These are phyloP conservation scores for Synergus umbraculus DNA, from an alignment of 2,888 invertebrate species.

Conservation along the genomic window DNA sequence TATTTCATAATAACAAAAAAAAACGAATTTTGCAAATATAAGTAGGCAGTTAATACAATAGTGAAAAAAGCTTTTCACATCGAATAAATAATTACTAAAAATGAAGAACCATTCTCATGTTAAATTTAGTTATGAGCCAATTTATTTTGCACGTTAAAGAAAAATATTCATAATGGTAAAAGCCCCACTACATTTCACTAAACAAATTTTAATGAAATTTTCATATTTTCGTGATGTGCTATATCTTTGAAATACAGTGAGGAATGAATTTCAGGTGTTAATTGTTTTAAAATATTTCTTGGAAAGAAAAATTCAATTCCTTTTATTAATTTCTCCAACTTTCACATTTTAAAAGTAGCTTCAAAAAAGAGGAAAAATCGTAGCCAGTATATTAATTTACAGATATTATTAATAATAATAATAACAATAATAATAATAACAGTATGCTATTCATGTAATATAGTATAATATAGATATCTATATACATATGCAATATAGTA, in stretches of 20 bases:
- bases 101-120: slow-evolving; percentile 41
- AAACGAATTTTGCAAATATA: slow-evolving; percentile 43
- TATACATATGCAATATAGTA: background rate
- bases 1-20: slow-evolving; percentile 61
- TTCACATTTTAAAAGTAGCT: slow-evolving; percentile 1
- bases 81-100: slow-evolving; percentile 15
- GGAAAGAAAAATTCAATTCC: background rate
- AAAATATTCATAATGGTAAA: background rate
- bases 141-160: background rate
- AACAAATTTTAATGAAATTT: background rate
- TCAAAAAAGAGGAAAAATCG: background rate
- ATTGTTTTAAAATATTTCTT: background rate
- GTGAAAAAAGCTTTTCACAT: slow-evolving; percentile 31
- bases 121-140: background rate
- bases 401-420: background rate
- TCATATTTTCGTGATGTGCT: background rate
- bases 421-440: background rate
- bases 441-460: background rate
- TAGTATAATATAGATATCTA: too few species aligned
- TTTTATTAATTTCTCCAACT: slow-evolving; percentile 3
- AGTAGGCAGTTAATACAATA: background rate
- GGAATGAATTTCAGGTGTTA: slow-evolving; percentile 7
- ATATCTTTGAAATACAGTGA: background rate
- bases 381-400: background rate
- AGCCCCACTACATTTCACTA: background rate